Percentiles rank a stretch among this genome's conserved stretches.
These are phyloP conservation scores for Gavia stellata DNA, from an alignment of 2,113 vertebrate genomes.

Conservation along the genomic window DNA sequence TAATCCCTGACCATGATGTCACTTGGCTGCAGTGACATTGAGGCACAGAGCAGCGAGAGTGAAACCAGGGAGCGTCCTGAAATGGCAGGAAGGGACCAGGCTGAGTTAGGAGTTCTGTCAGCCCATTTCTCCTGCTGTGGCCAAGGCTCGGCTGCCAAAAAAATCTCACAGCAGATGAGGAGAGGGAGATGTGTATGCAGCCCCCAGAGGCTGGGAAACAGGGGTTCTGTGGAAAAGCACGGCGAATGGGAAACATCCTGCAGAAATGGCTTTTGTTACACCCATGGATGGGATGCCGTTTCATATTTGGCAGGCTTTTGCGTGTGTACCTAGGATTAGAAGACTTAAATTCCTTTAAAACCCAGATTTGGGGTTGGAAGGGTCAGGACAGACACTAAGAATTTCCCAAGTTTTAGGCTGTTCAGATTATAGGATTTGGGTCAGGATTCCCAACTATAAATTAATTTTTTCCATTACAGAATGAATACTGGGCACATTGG, in stretches of 20 bases:
- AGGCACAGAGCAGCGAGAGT: background rate
- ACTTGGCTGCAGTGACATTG: background rate
- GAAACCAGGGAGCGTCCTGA: background rate
- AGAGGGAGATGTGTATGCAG: background rate
- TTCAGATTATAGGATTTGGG: background rate
- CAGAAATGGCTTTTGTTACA: background rate
- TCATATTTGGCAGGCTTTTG: background rate
- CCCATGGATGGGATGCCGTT: background rate
- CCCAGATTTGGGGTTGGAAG: background rate
- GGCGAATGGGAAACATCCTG: background rate
- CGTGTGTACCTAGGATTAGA: background rate
- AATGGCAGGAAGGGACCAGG: background rate
- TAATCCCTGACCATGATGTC: constrained; percentile 3
- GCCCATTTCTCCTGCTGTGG: background rate
- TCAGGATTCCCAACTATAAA: background rate
- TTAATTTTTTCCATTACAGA: background rate
- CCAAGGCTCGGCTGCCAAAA: background rate
- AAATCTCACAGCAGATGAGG: background rate
- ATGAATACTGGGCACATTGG: background rate
- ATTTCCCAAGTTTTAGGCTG: background rate
- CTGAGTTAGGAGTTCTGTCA: background rate
- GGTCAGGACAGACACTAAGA: background rate
- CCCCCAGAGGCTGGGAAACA: accelerated
- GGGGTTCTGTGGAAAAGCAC: background rate
- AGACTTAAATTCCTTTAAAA: background rate